Evolutionary conservation across 2,888 invertebrate genomes (phyloP).

Genomic region (Protula sp.): DNA sequence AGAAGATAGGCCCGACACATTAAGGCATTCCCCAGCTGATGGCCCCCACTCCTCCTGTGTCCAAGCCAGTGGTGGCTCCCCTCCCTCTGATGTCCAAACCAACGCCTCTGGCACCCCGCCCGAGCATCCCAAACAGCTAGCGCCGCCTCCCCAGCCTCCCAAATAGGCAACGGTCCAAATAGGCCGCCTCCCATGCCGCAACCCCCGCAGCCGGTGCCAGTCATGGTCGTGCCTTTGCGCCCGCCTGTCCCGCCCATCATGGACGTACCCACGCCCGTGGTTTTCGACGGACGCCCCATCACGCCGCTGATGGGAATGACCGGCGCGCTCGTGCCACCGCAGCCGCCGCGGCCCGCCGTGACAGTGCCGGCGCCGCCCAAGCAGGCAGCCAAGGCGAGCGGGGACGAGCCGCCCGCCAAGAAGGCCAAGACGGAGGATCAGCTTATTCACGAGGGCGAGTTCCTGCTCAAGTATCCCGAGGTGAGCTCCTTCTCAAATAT

Average conservation of each 20-base stretch:
- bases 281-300: not conserved
- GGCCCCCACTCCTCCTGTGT: too few relatives aligned
- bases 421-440: conserved; percentile 87
- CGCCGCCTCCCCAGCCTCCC: conserved; percentile 41
- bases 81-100: not conserved
- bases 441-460: conserved; percentile 81
- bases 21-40: conserved; percentile 23
- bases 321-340: conserved; percentile 3
- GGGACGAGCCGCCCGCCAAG: conserved; percentile 72
- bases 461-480: too few relatives aligned
- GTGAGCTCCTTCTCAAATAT: too few relatives aligned
- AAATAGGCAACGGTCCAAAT: conserved; percentile 25
- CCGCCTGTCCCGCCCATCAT: conserved; percentile 6
- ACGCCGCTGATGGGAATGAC: not conserved
- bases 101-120: conserved; percentile 19
- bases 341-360: conserved; percentile 6
- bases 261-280: conserved; percentile 39
- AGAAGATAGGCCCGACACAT: conserved; percentile 83
- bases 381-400: not conserved
- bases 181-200: conserved; percentile 47
- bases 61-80: conserved; percentile 38
- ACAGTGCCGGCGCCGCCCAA: not conserved
- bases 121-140: conserved; percentile 26
- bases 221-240: conserved; percentile 30
- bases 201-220: conserved; percentile 45